phyloP scores from a whole-genome alignment of 2,113 vertebrate genomes.

The Columbina picui region DNA sequence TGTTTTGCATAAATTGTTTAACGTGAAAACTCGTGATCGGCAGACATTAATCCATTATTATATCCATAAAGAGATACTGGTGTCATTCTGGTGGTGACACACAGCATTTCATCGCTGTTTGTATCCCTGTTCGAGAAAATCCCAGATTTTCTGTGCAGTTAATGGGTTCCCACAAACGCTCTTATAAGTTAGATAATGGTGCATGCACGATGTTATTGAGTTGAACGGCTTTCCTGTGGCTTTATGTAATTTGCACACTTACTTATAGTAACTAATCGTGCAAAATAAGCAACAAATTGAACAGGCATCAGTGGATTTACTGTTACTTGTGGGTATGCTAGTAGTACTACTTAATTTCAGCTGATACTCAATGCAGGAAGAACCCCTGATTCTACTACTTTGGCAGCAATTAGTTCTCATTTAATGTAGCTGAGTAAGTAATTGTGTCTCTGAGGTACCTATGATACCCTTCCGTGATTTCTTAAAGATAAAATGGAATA shows the following conservation, averaged over 20 bases:
- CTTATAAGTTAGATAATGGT: not conserved
- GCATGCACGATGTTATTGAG: not conserved
- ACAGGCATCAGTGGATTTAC: not conserved
- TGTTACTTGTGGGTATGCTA: not conserved
- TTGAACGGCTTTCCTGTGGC: not conserved
- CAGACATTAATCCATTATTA: not conserved
- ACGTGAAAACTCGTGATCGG: not conserved
- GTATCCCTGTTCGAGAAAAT: not conserved
- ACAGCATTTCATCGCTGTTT: not conserved
- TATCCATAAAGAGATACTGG: not conserved
- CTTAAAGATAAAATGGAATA: constrained; percentile 7
- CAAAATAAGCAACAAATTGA: not conserved
- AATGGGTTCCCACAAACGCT: not conserved
- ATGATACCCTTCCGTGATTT: not conserved
- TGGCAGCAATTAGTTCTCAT: constrained; percentile 17
- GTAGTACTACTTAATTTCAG: not conserved
- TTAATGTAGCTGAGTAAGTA: not conserved
- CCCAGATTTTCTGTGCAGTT: not conserved
- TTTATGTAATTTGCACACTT: not conserved
- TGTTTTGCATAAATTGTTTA: not conserved
- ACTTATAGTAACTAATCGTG: not conserved
- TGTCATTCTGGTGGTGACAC: not conserved
- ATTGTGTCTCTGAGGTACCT: constrained; percentile 17
- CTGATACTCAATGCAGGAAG: not conserved
- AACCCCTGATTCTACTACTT: not conserved